Base-by-base conservation (phyloP, 2,797 vertebrate genomes). In the Lacerta viridis region DNA sequence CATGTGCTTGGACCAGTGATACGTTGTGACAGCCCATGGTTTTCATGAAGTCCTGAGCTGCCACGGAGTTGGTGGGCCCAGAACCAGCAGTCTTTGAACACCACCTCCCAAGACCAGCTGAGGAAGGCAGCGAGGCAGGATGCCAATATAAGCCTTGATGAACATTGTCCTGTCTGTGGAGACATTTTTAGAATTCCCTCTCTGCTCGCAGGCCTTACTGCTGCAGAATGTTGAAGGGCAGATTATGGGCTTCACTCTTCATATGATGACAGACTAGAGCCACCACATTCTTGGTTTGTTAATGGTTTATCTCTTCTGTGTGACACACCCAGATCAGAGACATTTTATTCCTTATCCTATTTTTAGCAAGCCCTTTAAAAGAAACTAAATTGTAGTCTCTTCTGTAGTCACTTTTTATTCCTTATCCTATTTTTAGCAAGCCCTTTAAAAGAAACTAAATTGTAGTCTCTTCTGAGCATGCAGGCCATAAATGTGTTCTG, bases 401-500 rank as follows among this genome's bases (percentile, higher is more conserved):
- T 39, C 15, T 69, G 83, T n/a, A n/a, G n/a, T n/a, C n/a, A n/a
- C n/a, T n/a, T 5, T 75, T 75, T 64, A 18, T 29, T 36, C 20
- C 76, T 46, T 80, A 82, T 76, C n/a, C 71, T 88, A 82, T 87
- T 25, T 89, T 87, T 75, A 81, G 89, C 50, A 4, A 85, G 18
- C 75, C 55, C 87, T 80, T 88, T 61, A 86, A 68, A 78, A 50
- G 84, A 88, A 64, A 33, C 80, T n/a, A 36, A 55, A 80, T 87
- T 64, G 36, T 68, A 59, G 72, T 81, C 5, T 46, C 46, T 23
- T 39, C 15, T 69, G 83, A 74, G 13, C 74, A 80, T 59, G 39
- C 79, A 39, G 68, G 75, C 79, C 80, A 78, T 89, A 68, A 76
- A 76, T 87, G 79, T 87, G 80, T 90, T 87, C 84, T 64, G 66